Percentiles rank a stretch among this genome's conserved stretches.
phyloP scores from a whole-genome alignment of 2,888 invertebrate species.

The Sarcophaga caerulescens region DNA sequence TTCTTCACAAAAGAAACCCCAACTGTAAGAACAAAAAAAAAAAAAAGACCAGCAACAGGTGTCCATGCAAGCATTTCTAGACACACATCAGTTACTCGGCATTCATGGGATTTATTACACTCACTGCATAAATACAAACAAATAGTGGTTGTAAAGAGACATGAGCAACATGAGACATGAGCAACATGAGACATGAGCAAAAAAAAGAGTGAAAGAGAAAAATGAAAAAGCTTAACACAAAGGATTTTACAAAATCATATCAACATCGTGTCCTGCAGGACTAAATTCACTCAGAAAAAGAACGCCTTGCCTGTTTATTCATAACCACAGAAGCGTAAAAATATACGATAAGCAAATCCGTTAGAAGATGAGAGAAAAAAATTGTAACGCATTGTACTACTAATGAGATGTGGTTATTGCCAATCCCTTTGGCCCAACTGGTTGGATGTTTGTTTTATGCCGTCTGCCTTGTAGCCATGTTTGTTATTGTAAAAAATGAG shows the following conservation, averaged over 20 bases:
- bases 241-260: background rate
- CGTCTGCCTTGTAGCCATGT: too few species aligned
- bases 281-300: background rate
- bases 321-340: background rate
- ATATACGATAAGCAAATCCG: background rate
- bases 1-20: too few species aligned
- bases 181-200: too few species aligned
- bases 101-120: constrained; percentile 48
- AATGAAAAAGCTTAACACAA: background rate
- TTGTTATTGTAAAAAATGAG: too few species aligned
- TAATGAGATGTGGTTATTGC: background rate
- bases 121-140: background rate
- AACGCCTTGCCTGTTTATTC: background rate
- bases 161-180: too few species aligned
- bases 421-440: too few species aligned
- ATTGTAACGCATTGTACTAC: background rate
- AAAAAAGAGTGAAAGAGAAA: too few species aligned
- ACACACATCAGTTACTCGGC: constrained; percentile 36
- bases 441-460: too few species aligned
- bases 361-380: background rate
- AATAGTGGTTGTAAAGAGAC: too few species aligned
- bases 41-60: constrained; percentile 39
- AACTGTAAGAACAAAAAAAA: background rate
- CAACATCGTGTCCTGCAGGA: background rate
- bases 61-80: constrained; percentile 44